Base-by-base conservation (phyloP, 2,113 vertebrate genomes). In the Carassius carassius region DNA sequence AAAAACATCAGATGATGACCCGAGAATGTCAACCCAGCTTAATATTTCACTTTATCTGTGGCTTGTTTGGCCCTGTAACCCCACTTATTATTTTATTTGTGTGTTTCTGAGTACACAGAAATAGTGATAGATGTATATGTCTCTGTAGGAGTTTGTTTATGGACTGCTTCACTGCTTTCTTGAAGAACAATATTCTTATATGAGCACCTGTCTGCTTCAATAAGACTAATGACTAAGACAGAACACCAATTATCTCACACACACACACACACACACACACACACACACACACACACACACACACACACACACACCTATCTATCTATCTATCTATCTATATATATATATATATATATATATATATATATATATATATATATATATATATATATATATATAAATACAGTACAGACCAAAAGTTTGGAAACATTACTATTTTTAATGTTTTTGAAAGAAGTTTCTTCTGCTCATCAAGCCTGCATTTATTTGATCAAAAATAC, bases 41-140 rank as follows among this genome's bases (percentile, higher is more conserved):
- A 14, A 82, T 82, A 76, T 77, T 67, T 84, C 60, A 84, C 79
- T 69, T 65, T 82, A 69, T 89, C 85, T 84, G 67, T 85, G 84
- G 63, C 84, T 86, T 49, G 84, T 88, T 90, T 79, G 84, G 79
- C 84, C 84, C 81, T 80, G 78, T 89, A 86, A 90, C 89, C 82
- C 62, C 0, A 9, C 82, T 90, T 87, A 91, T 90, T 90, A 81
- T 90, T 90, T 88, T 25, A 9, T 65, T 16, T 65, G 13, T 65
- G 54, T 56, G 17, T 19, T 21, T 56, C 11, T 62, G n/a, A 62
- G 58, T 12, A 5, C 11, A 62, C 14, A 5, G 17, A 67, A 67
- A 9, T 14, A 35, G 14, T 17, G 29, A 35, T 67, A 35, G 19
- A 69, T 67, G 29, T 67, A 21, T 82, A 17, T 74, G 32, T 56